Evolutionary conservation across 1,140 invertebrate species (phyloP), one percentile per base, ranked within the genome.

Genomic region (Lithobius niger): DNA sequence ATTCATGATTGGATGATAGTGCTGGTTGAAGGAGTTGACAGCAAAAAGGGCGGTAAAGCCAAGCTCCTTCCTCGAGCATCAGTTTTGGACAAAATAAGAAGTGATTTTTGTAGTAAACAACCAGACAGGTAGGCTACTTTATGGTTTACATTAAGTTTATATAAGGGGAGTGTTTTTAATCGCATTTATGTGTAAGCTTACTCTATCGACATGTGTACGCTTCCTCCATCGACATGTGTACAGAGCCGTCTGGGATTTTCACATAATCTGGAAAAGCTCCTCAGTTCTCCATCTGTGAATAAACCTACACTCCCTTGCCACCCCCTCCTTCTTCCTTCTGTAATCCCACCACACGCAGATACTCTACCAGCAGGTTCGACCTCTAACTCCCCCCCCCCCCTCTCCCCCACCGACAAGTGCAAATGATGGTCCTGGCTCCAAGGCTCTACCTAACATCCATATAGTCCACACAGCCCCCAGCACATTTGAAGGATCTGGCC

Each of bases 1-100:
- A 81, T 94, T 50, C 65, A 80, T 56, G 92, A 97, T 71, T 97
- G 91, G 92, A 80, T 97, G 77, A 88, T 97, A 64, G 79, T 96
- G 47, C 72, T 95, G 57, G 88, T 97, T 27, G 89, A 93, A 73
- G 88, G 85, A 50, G 85, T 89, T 71, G 92, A 97, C 73, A 83
- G 84, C 63, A 84, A 86, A 63, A 66, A 68, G 40, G 88, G 88
- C 69, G 82, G 82, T 40, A 96, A 94, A 69, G 63, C 65, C 6
- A 96, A 97, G 72, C 70, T 97, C 21, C 71, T 97, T 48, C 88
- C 89, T 22, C 79, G 92, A 62, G 90, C 88, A 49, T 93, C 91
- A 27, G 91, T 97, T 22, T 73, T 93, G 56, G 93, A 97, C 72
- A 95, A 93, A 78, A 88, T 97, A 51, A 84, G 88, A 57, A 83